phyloP scores from a whole-genome alignment of 2,797 vertebrate genomes.

The Limosa lapponica region DNA sequence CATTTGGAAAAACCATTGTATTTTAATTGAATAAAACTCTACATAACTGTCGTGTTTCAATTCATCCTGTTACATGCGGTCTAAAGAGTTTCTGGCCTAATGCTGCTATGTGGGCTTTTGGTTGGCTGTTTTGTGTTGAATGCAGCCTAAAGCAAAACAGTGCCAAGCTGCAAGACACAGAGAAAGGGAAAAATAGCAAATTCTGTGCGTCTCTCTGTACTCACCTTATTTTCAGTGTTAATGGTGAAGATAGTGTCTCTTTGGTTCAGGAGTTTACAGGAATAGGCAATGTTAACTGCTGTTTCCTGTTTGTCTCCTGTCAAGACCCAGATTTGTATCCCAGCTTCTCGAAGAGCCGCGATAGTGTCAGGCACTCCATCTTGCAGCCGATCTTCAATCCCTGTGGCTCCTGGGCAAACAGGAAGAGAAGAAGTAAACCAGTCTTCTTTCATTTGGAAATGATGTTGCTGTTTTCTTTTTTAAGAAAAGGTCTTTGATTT shows the following conservation, averaged over 20 bases:
- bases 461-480: not conserved
- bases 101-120: not conserved
- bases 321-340: constrained; percentile 93
- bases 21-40: constrained; percentile 1
- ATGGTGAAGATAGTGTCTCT: constrained; percentile 92
- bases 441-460: not conserved
- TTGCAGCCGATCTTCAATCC: constrained; percentile 94
- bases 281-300: constrained; percentile 93
- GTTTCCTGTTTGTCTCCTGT: constrained; percentile 97
- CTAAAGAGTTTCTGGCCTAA: not conserved
- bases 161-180: not conserved
- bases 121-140: not conserved
- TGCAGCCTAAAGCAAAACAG: not conserved
- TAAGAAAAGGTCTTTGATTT: not conserved
- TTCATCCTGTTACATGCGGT: not conserved
- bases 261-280: constrained; percentile 90
- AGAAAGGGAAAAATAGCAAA: not conserved
- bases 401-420: constrained; percentile 88
- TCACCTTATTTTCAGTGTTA: constrained; percentile 88
- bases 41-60: not conserved
- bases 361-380: constrained; percentile 92
- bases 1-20: not conserved
- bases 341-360: constrained; percentile 87
- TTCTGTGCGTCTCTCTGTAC: not conserved
- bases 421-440: not conserved